Conservation (phyloP, 2,797 vertebrate species). For the Hydrolagus colliei region DNA sequence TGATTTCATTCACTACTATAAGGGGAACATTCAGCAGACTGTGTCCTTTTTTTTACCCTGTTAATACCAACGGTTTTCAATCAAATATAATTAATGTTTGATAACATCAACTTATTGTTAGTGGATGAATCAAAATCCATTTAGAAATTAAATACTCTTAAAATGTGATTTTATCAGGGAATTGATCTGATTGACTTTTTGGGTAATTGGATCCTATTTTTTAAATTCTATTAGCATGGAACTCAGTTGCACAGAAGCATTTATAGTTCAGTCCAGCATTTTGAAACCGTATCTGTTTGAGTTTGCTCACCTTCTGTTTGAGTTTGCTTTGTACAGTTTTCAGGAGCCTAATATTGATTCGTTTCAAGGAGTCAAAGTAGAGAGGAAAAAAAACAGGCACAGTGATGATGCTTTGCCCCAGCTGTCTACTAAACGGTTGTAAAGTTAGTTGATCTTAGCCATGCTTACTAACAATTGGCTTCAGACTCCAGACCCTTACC, state of each 20-base stretch:
- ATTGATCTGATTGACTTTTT: conserved; percentile 16
- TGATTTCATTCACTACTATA: conserved; percentile 18
- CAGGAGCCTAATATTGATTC: not conserved
- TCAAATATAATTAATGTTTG: not conserved
- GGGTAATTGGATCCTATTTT: conserved; percentile 4
- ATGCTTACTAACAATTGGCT: too few relatives aligned
- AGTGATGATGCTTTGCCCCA: too few relatives aligned
- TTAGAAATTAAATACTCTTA: not conserved
- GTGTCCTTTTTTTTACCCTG: not conserved
- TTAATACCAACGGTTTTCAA: not conserved
- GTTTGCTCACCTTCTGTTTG: not conserved
- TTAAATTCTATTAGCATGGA: not conserved
- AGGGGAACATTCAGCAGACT: not conserved
- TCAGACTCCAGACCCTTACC: too few relatives aligned
- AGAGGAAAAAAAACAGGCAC: not conserved
- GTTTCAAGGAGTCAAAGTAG: not conserved
- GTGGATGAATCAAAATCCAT: not conserved
- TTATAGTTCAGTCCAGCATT: not conserved
- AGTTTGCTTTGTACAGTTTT: not conserved
- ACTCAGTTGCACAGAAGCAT: too few relatives aligned
- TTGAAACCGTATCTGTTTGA: too few relatives aligned
- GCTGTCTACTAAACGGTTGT: too few relatives aligned
- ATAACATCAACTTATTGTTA: not conserved
- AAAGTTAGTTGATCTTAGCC: too few relatives aligned
- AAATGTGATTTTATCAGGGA: not conserved